phyloP scores from a whole-genome alignment of 53 echinoderm and acorn worm genomes.

The Astropecten irregularis region DNA sequence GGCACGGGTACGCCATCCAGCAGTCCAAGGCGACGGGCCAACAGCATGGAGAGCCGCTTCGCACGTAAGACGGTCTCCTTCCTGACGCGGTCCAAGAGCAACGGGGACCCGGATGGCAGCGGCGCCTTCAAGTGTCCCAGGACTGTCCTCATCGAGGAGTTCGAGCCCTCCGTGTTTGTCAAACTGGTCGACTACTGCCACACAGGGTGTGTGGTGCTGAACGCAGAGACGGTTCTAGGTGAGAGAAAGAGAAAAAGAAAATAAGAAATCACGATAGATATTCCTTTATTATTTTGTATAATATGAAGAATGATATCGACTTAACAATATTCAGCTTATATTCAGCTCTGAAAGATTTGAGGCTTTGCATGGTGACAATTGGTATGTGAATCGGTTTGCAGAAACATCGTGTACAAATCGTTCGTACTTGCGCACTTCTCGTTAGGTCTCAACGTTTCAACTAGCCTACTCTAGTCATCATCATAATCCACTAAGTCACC shows the following conservation, averaged over 20 bases:
- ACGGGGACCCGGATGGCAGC: conserved; percentile 61
- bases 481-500: too few relatives aligned
- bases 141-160: conserved; percentile 85
- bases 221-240: conserved; percentile 89
- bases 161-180: conserved; percentile 85
- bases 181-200: conserved; percentile 96
- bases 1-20: conserved; percentile 42
- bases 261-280: too few relatives aligned
- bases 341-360: too few relatives aligned
- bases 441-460: too few relatives aligned
- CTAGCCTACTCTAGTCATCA: too few relatives aligned
- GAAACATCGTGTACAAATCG: too few relatives aligned
- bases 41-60: conserved; percentile 60
- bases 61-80: conserved; percentile 78
- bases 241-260: conserved; percentile 16
- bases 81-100: conserved; percentile 77
- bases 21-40: conserved; percentile 60
- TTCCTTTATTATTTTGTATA: too few relatives aligned
- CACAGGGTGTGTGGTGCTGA: conserved; percentile 91
- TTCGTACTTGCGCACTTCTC: too few relatives aligned
- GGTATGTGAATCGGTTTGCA: too few relatives aligned
- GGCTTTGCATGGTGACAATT: too few relatives aligned
- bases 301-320: not conserved
- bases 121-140: conserved; percentile 73
- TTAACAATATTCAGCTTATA: too few relatives aligned